Conservation (phyloP, 2,113 vertebrate genomes). For the Neodon shergylaensis region DNA sequence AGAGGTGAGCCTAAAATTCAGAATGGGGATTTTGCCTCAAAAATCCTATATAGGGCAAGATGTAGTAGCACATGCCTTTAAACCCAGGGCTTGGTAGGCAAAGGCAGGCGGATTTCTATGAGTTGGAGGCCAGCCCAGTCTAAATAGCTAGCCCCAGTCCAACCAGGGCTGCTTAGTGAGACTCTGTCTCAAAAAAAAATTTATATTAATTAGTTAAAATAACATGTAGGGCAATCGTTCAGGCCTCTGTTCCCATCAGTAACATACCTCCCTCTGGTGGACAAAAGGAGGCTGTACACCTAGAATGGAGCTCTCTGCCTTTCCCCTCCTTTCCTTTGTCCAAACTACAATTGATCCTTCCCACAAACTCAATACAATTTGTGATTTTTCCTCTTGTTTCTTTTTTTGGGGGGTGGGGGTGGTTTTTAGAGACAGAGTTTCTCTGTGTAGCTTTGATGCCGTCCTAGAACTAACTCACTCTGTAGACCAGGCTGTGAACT, state of each 20-base stretch:
- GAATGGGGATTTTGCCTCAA: background rate
- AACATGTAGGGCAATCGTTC: background rate
- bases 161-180: too few species aligned
- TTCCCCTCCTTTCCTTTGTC: background rate
- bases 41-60: background rate
- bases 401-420: too few species aligned
- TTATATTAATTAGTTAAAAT: background rate
- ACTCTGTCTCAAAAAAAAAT: background rate
- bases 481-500: too few species aligned
- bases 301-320: background rate
- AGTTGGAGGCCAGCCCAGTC: background rate
- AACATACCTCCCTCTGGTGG: conserved; percentile 76
- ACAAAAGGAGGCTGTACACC: background rate
- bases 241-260: background rate
- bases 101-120: background rate
- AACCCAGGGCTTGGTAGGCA: background rate
- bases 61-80: background rate
- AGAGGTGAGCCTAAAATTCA: background rate
- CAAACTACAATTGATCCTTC: background rate
- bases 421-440: too few species aligned
- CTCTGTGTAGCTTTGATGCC: too few species aligned
- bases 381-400: background rate
- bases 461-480: too few species aligned
- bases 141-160: background rate
- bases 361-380: background rate